Evolutionary conservation across 2,113 vertebrate species (phyloP), one percentile per base, ranked within the genome.

Genomic region (Phaethornis superciliosus): DNA sequence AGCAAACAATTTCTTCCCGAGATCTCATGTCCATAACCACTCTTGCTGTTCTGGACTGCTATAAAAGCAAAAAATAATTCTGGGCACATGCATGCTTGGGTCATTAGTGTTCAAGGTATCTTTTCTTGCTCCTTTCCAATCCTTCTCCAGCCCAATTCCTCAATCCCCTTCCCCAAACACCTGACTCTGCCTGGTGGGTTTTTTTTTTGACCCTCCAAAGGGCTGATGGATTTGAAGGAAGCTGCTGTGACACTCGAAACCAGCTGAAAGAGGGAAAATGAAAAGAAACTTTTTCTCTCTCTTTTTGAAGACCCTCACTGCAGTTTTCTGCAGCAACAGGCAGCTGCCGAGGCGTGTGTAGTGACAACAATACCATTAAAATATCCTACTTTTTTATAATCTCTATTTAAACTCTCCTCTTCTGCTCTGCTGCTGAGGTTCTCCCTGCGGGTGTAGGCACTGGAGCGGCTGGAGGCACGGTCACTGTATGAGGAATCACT

Each of bases 301-400:
- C 65, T 64, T 71, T 10, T 51, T 82, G 37, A 27, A 42, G 74
- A 37, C 33, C 52, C 64, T 7, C 9, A 5, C 32, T 3, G 27
- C 47, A 9, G 8, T 26, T 81, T 80, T 74, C 30, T 62, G 79
- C 70, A 82, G n/a, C 47, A 30, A 21, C 4, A 19, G 62, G 54
- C 75, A 47, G 52, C 49, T 76, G 63, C 44, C 27, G 19, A 2
- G 4, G 46, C 6, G 15, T 17, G 20, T 21, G 49, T 49, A 52
- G 44, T 21, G 47, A 28, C 54, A 78, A 16, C 1, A 17, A 4
- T 0, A 26, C 35, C 5, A 24, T n/a, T 18, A 51, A 30, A 40
- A 49, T 56, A 1, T 23, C 95, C 88, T 97, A 99, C 99, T 96
- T 98, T 99, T 97, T 98, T 99, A 15, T 99, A 99, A 97, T 99